Conservation (phyloP, 2,113 vertebrate genomes). For the Girardinichthys multiradiatus region DNA sequence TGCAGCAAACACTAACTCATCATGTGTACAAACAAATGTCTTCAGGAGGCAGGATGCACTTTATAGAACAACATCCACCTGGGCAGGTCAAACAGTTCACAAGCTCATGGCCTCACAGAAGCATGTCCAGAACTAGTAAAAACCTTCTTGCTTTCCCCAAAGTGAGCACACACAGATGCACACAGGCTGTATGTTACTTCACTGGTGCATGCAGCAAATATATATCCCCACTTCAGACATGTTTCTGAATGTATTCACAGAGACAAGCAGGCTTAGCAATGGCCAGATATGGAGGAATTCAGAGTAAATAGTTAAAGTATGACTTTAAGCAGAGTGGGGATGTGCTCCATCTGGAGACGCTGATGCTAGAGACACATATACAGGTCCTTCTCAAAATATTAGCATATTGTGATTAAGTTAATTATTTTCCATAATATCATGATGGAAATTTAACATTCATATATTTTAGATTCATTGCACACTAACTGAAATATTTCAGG, state of each 20-base stretch:
- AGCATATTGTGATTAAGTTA: too few relatives aligned
- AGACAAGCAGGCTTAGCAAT: slow-evolving; percentile 59
- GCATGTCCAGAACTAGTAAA: slow-evolving; percentile 21
- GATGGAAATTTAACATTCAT: too few relatives aligned
- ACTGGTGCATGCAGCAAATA: slow-evolving; percentile 32
- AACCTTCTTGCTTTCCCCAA: background rate
- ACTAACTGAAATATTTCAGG: too few relatives aligned
- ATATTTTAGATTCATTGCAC: too few relatives aligned
- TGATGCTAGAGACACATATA: slow-evolving; percentile 39
- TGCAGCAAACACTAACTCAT: slow-evolving; percentile 74
- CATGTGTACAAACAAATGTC: slow-evolving; percentile 79
- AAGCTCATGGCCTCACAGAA: slow-evolving; percentile 29
- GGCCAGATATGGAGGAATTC: slow-evolving; percentile 63
- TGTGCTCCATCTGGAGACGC: slow-evolving; percentile 68
- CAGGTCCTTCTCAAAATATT: too few relatives aligned
- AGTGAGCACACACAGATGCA: slow-evolving; percentile 14
- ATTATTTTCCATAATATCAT: too few relatives aligned
- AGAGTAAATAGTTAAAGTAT: slow-evolving; percentile 66
- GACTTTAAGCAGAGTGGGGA: slow-evolving; percentile 46
- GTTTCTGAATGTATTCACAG: slow-evolving; percentile 57
- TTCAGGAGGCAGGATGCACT: slow-evolving; percentile 47
- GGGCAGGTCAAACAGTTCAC: slow-evolving; percentile 63
- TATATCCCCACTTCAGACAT: slow-evolving; percentile 42
- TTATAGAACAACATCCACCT: slow-evolving; percentile 72
- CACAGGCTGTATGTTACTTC: slow-evolving; percentile 8